Conservation (phyloP, 2,797 vertebrate species). For the Scleropages formosus region DNA sequence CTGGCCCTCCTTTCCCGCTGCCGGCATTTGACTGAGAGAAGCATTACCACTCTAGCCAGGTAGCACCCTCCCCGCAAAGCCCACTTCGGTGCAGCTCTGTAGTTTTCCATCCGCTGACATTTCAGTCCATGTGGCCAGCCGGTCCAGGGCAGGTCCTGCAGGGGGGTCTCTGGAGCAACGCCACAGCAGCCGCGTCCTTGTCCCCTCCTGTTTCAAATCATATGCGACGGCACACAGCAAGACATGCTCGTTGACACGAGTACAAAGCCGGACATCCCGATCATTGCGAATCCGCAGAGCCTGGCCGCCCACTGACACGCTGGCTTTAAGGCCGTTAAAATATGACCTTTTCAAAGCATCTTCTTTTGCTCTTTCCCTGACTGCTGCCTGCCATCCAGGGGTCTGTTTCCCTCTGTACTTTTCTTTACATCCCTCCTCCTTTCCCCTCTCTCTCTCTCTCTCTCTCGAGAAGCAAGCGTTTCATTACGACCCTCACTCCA, state of each 20-base stretch:
- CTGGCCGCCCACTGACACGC: conserved; percentile 31
- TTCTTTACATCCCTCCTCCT: conserved; percentile 27
- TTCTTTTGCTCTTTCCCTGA: conserved; percentile 29
- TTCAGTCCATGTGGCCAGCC: conserved; percentile 62
- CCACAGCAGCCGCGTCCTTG: conserved; percentile 45
- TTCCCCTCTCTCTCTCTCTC: conserved; percentile 16
- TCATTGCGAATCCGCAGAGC: conserved; percentile 12
- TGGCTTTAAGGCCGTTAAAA: conserved; percentile 27
- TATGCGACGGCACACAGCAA: conserved; percentile 23
- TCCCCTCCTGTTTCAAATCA: conserved; percentile 43
- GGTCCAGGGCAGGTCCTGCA: conserved; percentile 55
- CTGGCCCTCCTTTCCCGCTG: conserved; percentile 19
- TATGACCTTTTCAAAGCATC: conserved; percentile 39
- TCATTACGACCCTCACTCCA: conserved; percentile 21
- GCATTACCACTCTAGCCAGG: conserved; percentile 53
- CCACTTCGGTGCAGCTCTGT: conserved; percentile 47
- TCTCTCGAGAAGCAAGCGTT: conserved; percentile 23
- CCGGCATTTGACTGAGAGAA: conserved; percentile 39
- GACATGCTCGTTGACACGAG: conserved; percentile 15
- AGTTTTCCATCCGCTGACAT: conserved; percentile 64
- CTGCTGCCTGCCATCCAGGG: conserved; percentile 34
- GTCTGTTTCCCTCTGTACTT: conserved; percentile 27
- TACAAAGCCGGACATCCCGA: conserved; percentile 10
- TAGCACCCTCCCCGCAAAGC: conserved; percentile 47
- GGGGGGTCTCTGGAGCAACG: conserved; percentile 55